Conservation (phyloP, 2,888 invertebrate species). For the Podotricha telesiphe region DNA sequence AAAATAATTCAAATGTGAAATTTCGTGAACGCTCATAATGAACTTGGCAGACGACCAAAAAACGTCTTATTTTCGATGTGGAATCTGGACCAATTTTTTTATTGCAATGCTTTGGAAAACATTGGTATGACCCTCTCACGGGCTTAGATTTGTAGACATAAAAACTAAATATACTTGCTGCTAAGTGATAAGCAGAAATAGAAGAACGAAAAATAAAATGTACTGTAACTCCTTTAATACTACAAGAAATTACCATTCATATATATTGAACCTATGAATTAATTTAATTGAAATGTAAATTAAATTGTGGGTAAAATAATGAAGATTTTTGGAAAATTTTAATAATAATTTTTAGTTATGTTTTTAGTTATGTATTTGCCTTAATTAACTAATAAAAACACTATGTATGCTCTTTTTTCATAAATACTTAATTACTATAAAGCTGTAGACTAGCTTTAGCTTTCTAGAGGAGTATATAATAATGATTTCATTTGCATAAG, state of each 20-base stretch:
- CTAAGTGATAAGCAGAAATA: conserved; percentile 1
- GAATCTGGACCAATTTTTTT: conserved; percentile 84
- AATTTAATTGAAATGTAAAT: background rate
- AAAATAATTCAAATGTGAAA: conserved; percentile 85
- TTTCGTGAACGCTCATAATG: conserved; percentile 84
- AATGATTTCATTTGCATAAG: conserved; percentile 41
- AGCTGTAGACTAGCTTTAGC: background rate
- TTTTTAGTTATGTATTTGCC: background rate
- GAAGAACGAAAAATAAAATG: background rate
- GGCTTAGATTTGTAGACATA: conserved; percentile 54
- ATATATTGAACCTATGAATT: background rate
- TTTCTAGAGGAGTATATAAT: conserved; percentile 17
- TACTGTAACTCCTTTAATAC: background rate
- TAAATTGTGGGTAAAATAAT: background rate
- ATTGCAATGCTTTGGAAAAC: conserved; percentile 80
- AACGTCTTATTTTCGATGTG: conserved; percentile 84
- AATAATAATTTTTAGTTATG: no score
- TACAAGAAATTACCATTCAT: background rate
- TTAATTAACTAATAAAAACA: background rate
- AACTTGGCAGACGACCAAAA: conserved; percentile 83
- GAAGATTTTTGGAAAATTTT: background rate
- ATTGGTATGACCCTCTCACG: conserved; percentile 70
- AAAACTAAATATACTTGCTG: conserved; percentile 11
- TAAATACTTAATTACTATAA: background rate
- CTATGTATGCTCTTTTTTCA: background rate